These are phyloP conservation scores for Caenorhabditis brenneri DNA, from an alignment of 1,140 invertebrate genomes.

Conservation along the genomic window DNA sequence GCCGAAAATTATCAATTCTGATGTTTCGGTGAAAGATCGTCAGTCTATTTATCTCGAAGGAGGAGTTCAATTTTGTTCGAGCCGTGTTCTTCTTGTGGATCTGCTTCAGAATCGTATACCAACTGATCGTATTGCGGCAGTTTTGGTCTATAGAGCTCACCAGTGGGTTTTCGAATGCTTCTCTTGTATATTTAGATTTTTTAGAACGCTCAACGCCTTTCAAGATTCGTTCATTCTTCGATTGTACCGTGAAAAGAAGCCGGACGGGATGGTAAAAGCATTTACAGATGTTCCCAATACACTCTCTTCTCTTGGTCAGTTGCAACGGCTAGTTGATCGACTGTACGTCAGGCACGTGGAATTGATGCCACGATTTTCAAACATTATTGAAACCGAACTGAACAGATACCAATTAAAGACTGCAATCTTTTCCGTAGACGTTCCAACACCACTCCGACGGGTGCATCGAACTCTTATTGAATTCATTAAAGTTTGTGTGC, in stretches of 20 bases:
- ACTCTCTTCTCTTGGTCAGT: conserved; percentile 62
- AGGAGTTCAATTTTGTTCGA: conserved; percentile 86
- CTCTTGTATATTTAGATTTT: neutral
- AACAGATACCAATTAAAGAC: conserved; percentile 3
- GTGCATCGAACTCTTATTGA: conserved; percentile 61
- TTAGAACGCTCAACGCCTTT: conserved; percentile 60
- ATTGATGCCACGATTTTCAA: conserved; percentile 40
- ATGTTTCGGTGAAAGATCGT: conserved; percentile 64
- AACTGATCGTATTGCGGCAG: conserved; percentile 83
- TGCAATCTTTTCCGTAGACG: conserved; percentile 8
- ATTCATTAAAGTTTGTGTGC: conserved; percentile 65
- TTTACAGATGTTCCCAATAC: conserved; percentile 63
- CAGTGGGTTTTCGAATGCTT: conserved; percentile 73
- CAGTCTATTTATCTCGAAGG: conserved; percentile 82
- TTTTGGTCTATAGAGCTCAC: conserved; percentile 89
- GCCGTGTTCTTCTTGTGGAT: conserved; percentile 94
- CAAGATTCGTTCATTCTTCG: conserved; percentile 71
- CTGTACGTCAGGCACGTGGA: conserved; percentile 33
- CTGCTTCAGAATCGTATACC: conserved; percentile 89
- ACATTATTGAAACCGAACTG: conserved; percentile 3
- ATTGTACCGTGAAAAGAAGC: conserved; percentile 69
- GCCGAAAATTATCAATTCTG: conserved; percentile 55
- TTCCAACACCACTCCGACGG: conserved; percentile 44
- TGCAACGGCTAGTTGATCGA: conserved; percentile 63
- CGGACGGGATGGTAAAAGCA: conserved; percentile 66